These are phyloP conservation scores for Uria aalge DNA, from an alignment of 2,113 vertebrate genomes.

Conservation along the genomic window DNA sequence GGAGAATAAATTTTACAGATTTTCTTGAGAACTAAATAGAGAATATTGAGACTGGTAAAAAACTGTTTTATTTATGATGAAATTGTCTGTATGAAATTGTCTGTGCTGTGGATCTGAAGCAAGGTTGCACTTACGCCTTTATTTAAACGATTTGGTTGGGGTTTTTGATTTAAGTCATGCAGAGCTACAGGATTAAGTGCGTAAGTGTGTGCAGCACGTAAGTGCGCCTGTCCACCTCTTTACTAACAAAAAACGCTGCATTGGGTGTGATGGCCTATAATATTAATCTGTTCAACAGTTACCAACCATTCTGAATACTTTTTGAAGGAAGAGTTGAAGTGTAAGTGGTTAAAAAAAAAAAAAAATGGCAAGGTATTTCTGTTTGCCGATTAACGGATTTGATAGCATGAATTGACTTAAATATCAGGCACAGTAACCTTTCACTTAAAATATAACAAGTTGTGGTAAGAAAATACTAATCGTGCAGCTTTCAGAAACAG, in stretches of 20 bases:
- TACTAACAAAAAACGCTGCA: background rate
- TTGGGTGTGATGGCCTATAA: background rate
- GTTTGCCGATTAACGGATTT: background rate
- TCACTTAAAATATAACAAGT: background rate
- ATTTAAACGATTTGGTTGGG: background rate
- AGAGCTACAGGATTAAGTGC: background rate
- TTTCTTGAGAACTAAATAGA: background rate
- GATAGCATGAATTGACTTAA: background rate
- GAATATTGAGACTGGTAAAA: background rate
- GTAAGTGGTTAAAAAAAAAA: background rate
- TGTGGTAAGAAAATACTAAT: background rate
- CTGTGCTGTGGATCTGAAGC: background rate
- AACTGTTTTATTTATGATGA: background rate
- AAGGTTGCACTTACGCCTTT: background rate
- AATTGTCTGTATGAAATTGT: background rate
- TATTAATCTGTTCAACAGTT: background rate
- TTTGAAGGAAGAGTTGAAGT: background rate
- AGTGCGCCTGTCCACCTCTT: background rate
- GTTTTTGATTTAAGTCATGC: background rate
- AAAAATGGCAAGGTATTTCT: background rate
- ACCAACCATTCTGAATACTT: background rate
- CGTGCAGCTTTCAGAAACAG: background rate
- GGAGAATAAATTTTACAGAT: background rate
- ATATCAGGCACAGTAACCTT: background rate
- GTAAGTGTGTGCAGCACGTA: rapidly evolving